Base-by-base conservation (phyloP, 2,888 invertebrate species). In the Hypercompe scribonia region DNA sequence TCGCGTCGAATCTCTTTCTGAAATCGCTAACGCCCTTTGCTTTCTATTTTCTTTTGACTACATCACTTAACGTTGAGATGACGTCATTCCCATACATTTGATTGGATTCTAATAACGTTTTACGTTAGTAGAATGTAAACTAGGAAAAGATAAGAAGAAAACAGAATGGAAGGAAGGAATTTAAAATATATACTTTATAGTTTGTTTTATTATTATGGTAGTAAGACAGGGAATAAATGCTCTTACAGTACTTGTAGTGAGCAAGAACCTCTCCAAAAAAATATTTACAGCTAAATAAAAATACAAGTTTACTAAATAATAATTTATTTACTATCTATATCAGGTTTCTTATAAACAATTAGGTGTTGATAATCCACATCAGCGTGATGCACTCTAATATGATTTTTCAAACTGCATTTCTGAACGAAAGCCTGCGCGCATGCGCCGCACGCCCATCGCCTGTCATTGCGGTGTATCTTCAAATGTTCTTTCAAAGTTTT, bases 401-500 rank as follows among this genome's bases (percentile, higher is more conserved):
- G 90, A 70, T 83, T 85, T 77, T 86, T 87, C 28, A 91, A 81
- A 70, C 89, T 89, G 72, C 87, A 86, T 73, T 89, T 90, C 75
- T 90, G 90, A 15, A 89, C 84, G 67, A 90, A 91, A 0, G 88
- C 84, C 11, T 84, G 83, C 0, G 81, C 79, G 50, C 91, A 91
- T 3, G 83, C 74, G 0, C 74, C 72, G 63, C 91, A 91, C 1
- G 77, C 78, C 70, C 84, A 86, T 13, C 88, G 76, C 63, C 81
- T 88, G 13, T 88, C 90, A 58, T 89, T 88, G 54, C 79, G 79
- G 74, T 90, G 90, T n/a, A 88, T 88, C 36, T 86, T 82, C 73
- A 86, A 75, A 78, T 90, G 91, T 66, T 88, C 85, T 3, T 76
- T 83, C 54, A 89, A 76, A 8, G 88, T 86, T 72, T 88, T 86